Evolutionary conservation across 2,888 invertebrate genomes (phyloP).

Genomic region (Chloromyia formosa): DNA sequence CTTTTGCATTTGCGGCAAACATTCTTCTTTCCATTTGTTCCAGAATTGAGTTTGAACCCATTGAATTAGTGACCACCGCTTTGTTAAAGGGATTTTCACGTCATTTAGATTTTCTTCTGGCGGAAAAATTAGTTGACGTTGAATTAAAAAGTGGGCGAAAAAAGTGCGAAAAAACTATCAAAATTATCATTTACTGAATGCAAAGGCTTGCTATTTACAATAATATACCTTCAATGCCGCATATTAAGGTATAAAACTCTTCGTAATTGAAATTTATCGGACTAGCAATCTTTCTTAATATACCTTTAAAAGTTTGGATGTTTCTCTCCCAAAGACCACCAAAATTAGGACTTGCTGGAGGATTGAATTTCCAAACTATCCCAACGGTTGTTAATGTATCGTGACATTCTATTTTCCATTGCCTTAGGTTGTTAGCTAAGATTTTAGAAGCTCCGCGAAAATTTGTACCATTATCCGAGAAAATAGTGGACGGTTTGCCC

Average conservation of each 20-base stretch:
- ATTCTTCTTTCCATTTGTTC: neutral
- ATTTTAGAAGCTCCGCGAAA: no score
- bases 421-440: no score
- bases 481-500: conserved; percentile 16
- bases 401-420: no score
- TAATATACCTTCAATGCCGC: neutral
- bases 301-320: neutral
- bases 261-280: neutral
- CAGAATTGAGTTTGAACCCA: neutral
- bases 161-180: neutral
- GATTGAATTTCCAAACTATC: neutral
- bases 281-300: neutral
- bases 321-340: conserved; percentile 1
- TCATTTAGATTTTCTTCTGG: neutral
- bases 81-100: neutral
- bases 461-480: neutral
- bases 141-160: neutral
- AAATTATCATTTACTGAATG: neutral
- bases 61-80: neutral
- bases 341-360: neutral
- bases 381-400: neutral
- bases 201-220: neutral
- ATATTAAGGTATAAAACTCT: neutral
- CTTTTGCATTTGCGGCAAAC: neutral
- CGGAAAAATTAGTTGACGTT: neutral